Evolutionary conservation across 2,113 vertebrate genomes (phyloP), one percentile per base, ranked within the genome.

Genomic region (Phylloscopus whistleri): DNA sequence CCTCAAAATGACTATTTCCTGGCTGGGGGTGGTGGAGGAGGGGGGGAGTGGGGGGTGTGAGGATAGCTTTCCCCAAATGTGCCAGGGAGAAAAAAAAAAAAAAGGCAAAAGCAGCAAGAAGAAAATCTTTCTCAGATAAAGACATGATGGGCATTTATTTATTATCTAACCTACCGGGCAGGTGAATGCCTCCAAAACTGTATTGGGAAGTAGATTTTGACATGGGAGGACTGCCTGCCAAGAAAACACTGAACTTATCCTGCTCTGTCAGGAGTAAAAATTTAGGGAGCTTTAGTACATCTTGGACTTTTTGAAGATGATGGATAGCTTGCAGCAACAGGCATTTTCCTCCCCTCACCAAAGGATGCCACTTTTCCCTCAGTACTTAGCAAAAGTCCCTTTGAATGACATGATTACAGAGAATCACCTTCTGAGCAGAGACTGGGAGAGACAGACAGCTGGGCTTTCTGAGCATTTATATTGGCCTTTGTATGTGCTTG

Each of bases 291-390:
- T 90, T 86, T 83, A 86, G 48, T 84, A 70, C 7, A 9, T 84
- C 85, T 84, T 90, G 83, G 82, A 84, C 58, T 78, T 88, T 67
- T 83, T 74, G 16, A 86, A 78, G 85, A 84, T 96, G 96, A 96
- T 92, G 82, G 90, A 94, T 95, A 48, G 75, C 60, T 93, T 95
- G 52, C 76, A 92, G 92, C 79, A 92, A 92, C 90, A 92, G 84
- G 88, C 68, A 24, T 86, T 88, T 91, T 88, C 85, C 72, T 91
- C 62, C 79, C 68, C 51, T 94, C 87, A 23, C 90, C 70, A 44
- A 83, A 93, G 95, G 95, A 93, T 79, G 85, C 93, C 93, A 86
- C 93, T 95, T 96, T 95, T 94, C 67, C 75, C 87, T 88, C 33
- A n/a, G 75, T 95, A 44, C 90, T 95, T 95, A 91, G 79, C 81